Base-by-base conservation (phyloP, 2,113 vertebrate species). In the Colossoma macropomum region DNA sequence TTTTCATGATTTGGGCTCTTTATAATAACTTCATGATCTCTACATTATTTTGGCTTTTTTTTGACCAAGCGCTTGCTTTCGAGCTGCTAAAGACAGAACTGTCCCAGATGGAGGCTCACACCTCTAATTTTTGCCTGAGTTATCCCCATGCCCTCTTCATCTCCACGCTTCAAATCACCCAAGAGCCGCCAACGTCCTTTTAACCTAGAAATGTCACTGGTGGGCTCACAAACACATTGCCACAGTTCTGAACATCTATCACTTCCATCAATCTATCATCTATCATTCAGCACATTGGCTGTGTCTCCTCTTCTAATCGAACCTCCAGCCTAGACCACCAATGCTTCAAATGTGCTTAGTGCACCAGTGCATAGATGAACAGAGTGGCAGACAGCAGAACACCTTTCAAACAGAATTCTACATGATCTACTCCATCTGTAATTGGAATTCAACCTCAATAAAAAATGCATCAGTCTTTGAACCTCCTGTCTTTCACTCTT, bases 21-120 rank as follows among this genome's bases (percentile, higher is more conserved):
- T 16, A 16, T 27, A 12, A 25, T 5, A 27, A 45, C 41, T n/a
- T n/a, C n/a, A 11, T 23, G 21, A 59, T 48, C 45, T 15, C 17
- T 3, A 23, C 23, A 59, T 3, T n/a, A 59, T 59, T 11, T 63
- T 11, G 23, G 9, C 48, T 63, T 45, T 16, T 25, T 11, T 28
- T 45, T 25, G 0, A 38, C 34, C 3, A 45, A 11, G 41, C 41
- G 1, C 41, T 45, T 45, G 41, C 41, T 11, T 9, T 45, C 41
- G 27, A 23, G 10, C 50, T 21, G 27, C 28, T 68, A 50, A 60
- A 68, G 41, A 48, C 38, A n/a, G 21, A 17, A 28, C 30, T 68
- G n/a, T 68, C 62, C 52, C 60, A 56, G 63, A 34, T 75, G 70
- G 32, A 45, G 32, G 15, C 27, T 66, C 60, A 84, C 71, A 80